These are phyloP conservation scores for Eretmochelys imbricata DNA, from an alignment of 2,113 vertebrate genomes.

Conservation along the genomic window DNA sequence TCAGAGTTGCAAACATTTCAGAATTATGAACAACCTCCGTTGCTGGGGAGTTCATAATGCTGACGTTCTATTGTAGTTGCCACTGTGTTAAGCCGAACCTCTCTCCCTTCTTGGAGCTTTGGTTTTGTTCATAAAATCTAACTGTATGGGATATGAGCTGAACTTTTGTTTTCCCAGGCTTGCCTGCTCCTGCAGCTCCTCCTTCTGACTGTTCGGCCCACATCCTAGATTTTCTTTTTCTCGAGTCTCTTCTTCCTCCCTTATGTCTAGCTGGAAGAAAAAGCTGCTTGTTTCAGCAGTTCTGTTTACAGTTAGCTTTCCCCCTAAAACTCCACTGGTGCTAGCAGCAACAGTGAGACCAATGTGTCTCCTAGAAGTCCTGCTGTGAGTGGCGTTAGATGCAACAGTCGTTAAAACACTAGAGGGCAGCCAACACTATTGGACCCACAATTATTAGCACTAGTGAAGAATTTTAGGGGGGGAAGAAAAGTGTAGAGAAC, in stretches of 20 bases:
- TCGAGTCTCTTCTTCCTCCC: not conserved
- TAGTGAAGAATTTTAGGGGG: not conserved
- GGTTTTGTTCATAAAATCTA: not conserved
- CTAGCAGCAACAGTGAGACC: not conserved
- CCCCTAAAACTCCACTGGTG: not conserved
- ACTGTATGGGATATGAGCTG: not conserved
- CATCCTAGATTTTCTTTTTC: fast-evolving
- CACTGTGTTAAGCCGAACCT: not conserved
- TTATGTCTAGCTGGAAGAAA: not conserved
- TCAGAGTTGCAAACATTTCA: too few species aligned
- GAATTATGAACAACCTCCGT: too few species aligned
- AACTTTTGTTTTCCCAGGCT: not conserved
- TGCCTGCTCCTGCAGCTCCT: not conserved
- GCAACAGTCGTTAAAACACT: too few species aligned
- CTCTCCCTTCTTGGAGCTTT: not conserved
- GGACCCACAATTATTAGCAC: not conserved
- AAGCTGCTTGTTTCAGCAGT: not conserved
- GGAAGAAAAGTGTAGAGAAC: not conserved
- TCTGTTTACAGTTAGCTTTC: not conserved
- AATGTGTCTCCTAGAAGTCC: not conserved
- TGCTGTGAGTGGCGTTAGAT: not conserved
- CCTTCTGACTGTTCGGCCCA: not conserved
- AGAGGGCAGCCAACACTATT: not conserved
- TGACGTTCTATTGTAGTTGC: not conserved
- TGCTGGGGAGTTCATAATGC: too few species aligned